Conservation (phyloP, 2,797 vertebrate species). For the Microtus agrestis region DNA sequence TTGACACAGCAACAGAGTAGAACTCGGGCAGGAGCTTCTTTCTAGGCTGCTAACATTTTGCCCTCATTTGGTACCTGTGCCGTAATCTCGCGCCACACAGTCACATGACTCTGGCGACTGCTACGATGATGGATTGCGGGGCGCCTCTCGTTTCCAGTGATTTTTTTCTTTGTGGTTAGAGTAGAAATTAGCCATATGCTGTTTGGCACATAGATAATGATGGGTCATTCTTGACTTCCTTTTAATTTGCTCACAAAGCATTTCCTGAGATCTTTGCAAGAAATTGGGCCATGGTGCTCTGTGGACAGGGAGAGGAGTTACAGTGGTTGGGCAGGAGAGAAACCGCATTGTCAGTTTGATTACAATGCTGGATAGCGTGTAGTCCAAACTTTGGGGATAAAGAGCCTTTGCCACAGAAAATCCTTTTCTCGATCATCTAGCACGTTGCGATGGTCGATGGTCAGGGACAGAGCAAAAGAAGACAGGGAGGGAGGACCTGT, state of each 20-base stretch:
- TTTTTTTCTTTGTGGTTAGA: neutral
- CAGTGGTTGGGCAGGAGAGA: constrained; percentile 19
- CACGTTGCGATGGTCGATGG: neutral
- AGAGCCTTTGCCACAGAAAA: neutral
- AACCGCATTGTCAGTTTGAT: constrained; percentile 40
- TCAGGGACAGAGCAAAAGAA: neutral
- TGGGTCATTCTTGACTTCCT: constrained; percentile 19
- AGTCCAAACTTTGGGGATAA: constrained; percentile 38
- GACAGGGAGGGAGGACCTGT: too few relatives aligned
- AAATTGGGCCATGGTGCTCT: neutral
- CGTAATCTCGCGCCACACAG: neutral
- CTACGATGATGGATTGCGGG: accelerated
- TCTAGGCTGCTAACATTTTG: neutral
- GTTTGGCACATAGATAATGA: constrained; percentile 31
- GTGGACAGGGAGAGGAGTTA: constrained; percentile 42
- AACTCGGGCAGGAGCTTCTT: neutral
- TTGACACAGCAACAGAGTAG: too few relatives aligned
- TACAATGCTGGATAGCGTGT: neutral
- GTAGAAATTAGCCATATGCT: neutral
- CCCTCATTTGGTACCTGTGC: neutral
- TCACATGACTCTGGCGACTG: neutral
- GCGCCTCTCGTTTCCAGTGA: neutral
- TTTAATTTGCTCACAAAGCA: constrained; percentile 65
- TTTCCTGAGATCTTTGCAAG: constrained; percentile 68
- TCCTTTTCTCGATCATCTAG: neutral